Percentiles rank a stretch among this genome's conserved stretches.
phyloP scores from a whole-genome alignment of 1,140 invertebrate genomes.

The Brachionus plicatilis region DNA sequence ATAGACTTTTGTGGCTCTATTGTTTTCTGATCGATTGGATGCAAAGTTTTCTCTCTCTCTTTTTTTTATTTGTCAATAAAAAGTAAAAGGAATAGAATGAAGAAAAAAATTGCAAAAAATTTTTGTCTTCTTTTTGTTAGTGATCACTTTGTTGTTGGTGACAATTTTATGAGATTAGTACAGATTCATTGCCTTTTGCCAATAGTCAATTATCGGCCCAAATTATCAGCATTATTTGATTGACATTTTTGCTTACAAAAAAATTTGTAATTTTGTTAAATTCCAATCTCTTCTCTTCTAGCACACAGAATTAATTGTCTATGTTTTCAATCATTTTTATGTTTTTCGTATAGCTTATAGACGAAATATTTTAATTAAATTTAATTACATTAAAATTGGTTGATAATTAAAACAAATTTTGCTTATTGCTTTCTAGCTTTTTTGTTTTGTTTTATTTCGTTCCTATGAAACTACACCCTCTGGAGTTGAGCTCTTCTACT shows the following conservation, averaged over 20 bases:
- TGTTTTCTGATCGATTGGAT: background rate
- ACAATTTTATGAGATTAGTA: background rate
- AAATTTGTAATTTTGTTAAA: background rate
- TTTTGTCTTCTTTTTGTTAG: background rate
- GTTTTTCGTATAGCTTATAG: background rate
- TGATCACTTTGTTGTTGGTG: background rate
- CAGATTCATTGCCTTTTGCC: background rate
- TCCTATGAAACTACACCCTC: background rate
- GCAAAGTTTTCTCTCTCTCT: background rate
- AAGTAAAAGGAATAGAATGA: too few species aligned
- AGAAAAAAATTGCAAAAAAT: too few species aligned
- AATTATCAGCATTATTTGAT: background rate
- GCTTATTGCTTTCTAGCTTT: background rate
- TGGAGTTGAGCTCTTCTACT: background rate
- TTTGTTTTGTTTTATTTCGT: background rate
- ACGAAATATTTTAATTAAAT: slow-evolving; percentile 23
- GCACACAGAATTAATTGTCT: background rate
- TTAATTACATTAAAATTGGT: slow-evolving; percentile 27
- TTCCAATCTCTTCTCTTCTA: background rate
- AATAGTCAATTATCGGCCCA: background rate
- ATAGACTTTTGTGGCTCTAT: background rate
- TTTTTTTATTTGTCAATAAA: too few species aligned
- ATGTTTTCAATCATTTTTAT: slow-evolving; percentile 26
- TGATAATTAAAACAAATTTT: slow-evolving; percentile 22
- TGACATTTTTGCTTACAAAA: slow-evolving; percentile 15